Evolutionary conservation across 2,888 invertebrate species (phyloP).

Genomic region (Pseudococcus viburni): DNA sequence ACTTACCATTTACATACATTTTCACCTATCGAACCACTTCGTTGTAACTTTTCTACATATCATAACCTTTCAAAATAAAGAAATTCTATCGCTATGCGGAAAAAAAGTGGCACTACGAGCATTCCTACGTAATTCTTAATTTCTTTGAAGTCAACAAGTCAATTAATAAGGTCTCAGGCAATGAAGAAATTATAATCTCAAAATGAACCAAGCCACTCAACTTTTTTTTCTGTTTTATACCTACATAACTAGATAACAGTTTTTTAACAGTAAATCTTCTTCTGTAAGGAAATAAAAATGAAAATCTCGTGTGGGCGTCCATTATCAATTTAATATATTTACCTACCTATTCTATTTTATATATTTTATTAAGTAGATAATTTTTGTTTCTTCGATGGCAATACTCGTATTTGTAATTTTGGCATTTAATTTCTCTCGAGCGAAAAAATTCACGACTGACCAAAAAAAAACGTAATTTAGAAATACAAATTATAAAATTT

Average conservation of each 20-base stretch:
- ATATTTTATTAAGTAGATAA: background rate
- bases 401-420: conserved; percentile 36
- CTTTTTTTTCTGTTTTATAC: conserved; percentile 37
- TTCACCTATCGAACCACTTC: conserved; percentile 4
- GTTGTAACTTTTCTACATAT: conserved; percentile 41
- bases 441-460: conserved; percentile 2
- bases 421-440: conserved; percentile 1
- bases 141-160: conserved; percentile 9
- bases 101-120: conserved; percentile 10
- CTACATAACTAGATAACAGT: background rate
- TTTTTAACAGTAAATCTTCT: background rate
- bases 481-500: background rate
- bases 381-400: conserved; percentile 35
- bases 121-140: background rate
- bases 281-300: background rate
- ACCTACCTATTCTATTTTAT: conserved; percentile 20
- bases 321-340: background rate
- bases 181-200: background rate
- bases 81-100: background rate
- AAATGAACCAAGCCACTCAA: conserved; percentile 6
- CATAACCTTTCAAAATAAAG: background rate
- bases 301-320: background rate
- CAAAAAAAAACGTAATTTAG: conserved; percentile 13
- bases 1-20: conserved; percentile 38
- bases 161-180: conserved; percentile 41